Evolutionary conservation across 2,888 invertebrate species (phyloP), one percentile per base, ranked within the genome.

Genomic region (Drosophila barbarae): DNA sequence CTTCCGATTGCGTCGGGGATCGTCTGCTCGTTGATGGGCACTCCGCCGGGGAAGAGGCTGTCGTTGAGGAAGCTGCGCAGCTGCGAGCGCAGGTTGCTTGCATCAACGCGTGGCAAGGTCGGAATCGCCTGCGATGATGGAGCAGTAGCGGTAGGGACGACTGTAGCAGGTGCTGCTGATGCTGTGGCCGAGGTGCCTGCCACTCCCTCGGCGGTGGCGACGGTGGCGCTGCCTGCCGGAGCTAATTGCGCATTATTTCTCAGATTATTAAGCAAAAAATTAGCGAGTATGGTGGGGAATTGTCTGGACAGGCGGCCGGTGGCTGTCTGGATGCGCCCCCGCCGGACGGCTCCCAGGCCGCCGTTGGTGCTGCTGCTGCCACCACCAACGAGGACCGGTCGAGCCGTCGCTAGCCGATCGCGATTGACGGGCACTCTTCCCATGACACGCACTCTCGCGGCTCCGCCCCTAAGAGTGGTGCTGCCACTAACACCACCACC

Each of bases 11-110:
- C 89, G 13, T 61, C 55, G 12, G 78, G 74, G 65, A 86, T 87
- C 28, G 86, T 87, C 34, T 84, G 78, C 26, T 77, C 85, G 30
- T 84, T 87, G 32, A 89, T 87, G 42, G 87, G 77, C 6, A 65
- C 65, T 5, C 88, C 87, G 36, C 76, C 77, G 57, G 89, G 76
- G 56, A 89, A 89, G 51, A 90, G 65, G 39, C 71, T 77, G 30
- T 76, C 74, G 13, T 75, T 72, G 34, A 89, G 71, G 67, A 88
- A 89, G 49, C 66, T 74, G 46, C 78, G 71, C 47, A 90, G 64
- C 54, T 88, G 87, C 7, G 63, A 67, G 15, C 86, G 87, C 36
- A 89, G 59, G 61, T 69, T 84, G 74, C 69, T 78, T 7, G 57
- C 6, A n/a, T 56, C 47, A 5, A 30, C 42, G 21, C n/a, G 34